These are phyloP conservation scores for Eupithecia tripunctaria DNA, from an alignment of 2,888 invertebrate genomes.

Conservation along the genomic window DNA sequence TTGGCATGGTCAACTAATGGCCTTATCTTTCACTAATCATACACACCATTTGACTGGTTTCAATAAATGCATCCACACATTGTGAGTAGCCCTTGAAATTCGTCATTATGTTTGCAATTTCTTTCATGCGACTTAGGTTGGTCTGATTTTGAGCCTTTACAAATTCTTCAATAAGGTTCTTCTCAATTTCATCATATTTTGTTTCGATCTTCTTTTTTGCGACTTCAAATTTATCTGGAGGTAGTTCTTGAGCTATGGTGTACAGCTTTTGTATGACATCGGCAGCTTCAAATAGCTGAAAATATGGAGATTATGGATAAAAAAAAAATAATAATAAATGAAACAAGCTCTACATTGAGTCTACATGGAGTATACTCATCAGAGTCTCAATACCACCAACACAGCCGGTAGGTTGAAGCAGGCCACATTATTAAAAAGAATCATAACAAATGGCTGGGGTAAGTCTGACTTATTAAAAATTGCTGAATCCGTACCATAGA, in stretches of 20 bases:
- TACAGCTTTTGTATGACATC: conserved; percentile 98
- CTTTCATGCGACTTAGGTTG: conserved; percentile 95
- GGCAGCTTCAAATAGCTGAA: conserved; percentile 95
- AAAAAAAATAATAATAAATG: not conserved
- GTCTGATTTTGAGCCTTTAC: conserved; percentile 93
- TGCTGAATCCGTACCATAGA: too few relatives aligned
- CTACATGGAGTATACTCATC: not conserved
- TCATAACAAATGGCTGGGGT: not conserved
- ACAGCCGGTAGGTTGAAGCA: not conserved
- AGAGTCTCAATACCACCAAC: not conserved
- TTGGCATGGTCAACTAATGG: not conserved
- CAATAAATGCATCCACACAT: conserved; percentile 98
- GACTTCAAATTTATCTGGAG: conserved; percentile 92
- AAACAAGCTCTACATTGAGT: not conserved
- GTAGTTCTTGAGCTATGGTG: conserved; percentile 97
- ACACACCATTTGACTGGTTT: conserved; percentile 95
- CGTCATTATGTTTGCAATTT: conserved; percentile 94
- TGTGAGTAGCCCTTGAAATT: conserved; percentile 98
- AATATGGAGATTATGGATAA: conserved; percentile 34
- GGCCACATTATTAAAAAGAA: not conserved
- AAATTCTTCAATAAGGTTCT: conserved; percentile 96
- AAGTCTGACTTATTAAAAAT: not conserved
- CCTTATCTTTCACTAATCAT: not conserved
- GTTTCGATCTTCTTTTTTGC: conserved; percentile 93
- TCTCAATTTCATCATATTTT: conserved; percentile 95